Evolutionary conservation across 2,113 vertebrate genomes (phyloP).

Genomic region (Cryptotis parvus): DNA sequence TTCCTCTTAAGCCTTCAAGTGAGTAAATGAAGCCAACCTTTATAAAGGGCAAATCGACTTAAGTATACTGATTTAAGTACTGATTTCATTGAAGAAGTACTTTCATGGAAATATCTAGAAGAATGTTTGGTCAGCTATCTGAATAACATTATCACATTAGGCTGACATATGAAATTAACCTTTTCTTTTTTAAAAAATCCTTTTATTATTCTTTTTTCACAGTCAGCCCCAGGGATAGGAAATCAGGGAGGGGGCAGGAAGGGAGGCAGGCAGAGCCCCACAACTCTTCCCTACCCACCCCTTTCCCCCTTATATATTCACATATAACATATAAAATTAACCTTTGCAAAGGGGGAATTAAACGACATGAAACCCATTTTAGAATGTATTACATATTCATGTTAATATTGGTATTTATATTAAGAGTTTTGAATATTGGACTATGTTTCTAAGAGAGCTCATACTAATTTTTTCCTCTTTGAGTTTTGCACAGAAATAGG

Average conservation of each 20-base stretch:
- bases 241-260: too few species aligned
- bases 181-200: too few species aligned
- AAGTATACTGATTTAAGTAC: slow-evolving; percentile 19
- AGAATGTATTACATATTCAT: neutral
- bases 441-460: neutral
- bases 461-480: neutral
- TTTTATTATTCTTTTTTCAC: too few species aligned
- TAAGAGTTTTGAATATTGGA: slow-evolving; percentile 9
- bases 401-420: neutral
- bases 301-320: too few species aligned
- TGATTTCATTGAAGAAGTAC: neutral
- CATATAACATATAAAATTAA: slow-evolving; percentile 14
- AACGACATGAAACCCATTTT: neutral
- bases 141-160: neutral
- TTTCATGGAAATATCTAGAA: neutral
- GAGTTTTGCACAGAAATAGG: neutral
- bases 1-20: neutral
- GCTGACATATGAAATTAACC: slow-evolving; percentile 16
- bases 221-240: too few species aligned
- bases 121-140: slow-evolving; percentile 7
- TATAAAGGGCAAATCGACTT: neutral
- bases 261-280: too few species aligned
- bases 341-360: neutral
- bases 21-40: neutral
- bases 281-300: too few species aligned